Base-by-base conservation (phyloP, 2,888 invertebrate species). In the Drosophila imparisetae region DNA sequence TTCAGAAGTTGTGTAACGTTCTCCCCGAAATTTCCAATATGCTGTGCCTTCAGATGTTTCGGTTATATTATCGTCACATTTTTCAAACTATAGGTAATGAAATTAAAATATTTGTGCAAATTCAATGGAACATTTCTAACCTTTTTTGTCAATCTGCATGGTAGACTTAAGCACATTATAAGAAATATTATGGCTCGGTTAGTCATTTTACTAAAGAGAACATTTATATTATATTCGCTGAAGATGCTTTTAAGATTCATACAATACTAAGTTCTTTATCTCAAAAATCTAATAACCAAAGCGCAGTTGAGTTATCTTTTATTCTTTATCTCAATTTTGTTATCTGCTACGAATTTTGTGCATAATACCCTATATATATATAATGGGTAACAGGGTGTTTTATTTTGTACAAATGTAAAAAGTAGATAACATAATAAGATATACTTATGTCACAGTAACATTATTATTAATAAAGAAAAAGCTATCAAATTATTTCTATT, bases 1-100 rank as follows among this genome's bases (percentile, higher is more conserved):
- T 49, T 86, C 63, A 4, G 85, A 83, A 15, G 75, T 64, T 60
- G 80, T 70, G 48, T 81, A 85, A 60, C 65, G 75, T 4, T 59
- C n/a, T 3, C 63, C 66, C 30, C 75, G 73, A 64, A 67, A 66
- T 69, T 81, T 86, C 88, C 90, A 90, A 72, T 66, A 67, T 4
- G 71, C 70, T 30, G 10, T 50, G 7, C 72, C 76, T 2, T 15
- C n/a, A 11, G 21, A 10, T 2, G 69, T 68, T 36, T 62, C 30
- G 3, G 75, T 69, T 36, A 10, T 60, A 7, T 30, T 30, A 24
- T 85, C 85, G 2, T 80, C 72, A 66, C 82, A 82, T 48, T 70
- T 70, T 29, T 59, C 32, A n/a, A 70, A 11, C 72, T 80, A 34
- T 18, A 30, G 4, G 13, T 34, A 42, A 8, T 27, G 6, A 18